Evolutionary conservation across 1,140 invertebrate species (phyloP).

Genomic region (Lysiphlebus fabarum): DNA sequence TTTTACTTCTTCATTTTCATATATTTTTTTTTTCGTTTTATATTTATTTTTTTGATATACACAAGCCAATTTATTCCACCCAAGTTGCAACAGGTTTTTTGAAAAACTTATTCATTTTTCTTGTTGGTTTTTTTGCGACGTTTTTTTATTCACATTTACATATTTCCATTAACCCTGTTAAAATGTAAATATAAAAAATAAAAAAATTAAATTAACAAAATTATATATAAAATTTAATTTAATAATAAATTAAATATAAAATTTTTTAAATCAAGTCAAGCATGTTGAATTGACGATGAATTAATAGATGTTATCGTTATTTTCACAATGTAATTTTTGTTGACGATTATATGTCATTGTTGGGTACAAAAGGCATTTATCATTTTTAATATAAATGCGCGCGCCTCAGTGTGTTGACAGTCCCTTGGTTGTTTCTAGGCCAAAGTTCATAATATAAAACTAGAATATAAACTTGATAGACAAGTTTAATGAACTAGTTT

Average conservation of each 20-base stretch:
- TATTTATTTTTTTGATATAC: slow-evolving; percentile 5
- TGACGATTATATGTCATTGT: slow-evolving; percentile 49
- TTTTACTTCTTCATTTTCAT: not conserved
- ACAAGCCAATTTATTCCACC: slow-evolving; percentile 9
- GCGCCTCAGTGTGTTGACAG: slow-evolving; percentile 54
- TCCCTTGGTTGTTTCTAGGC: slow-evolving; percentile 43
- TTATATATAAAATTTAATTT: too few relatives aligned
- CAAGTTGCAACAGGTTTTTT: slow-evolving; percentile 19
- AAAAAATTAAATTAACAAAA: not conserved
- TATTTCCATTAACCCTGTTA: slow-evolving; percentile 1
- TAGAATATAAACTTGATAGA: slow-evolving; percentile 37
- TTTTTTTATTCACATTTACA: not conserved
- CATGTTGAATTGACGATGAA: not conserved
- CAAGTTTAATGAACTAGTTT: slow-evolving; percentile 27
- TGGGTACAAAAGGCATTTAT: slow-evolving; percentile 45
- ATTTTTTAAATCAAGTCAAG: not conserved
- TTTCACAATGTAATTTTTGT: slow-evolving; percentile 49
- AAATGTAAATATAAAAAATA: not conserved
- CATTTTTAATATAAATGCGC: slow-evolving; percentile 41
- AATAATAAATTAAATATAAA: too few relatives aligned
- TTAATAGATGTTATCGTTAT: slow-evolving; percentile 40
- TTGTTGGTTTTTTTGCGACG: not conserved
- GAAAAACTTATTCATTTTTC: slow-evolving; percentile 7
- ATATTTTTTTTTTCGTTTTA: not conserved
- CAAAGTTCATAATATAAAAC: slow-evolving; percentile 47